Percentiles rank a stretch among this genome's conserved stretches.
Evolutionary conservation across 2,797 vertebrate species (phyloP).

Genomic region (Paguma larvata): DNA sequence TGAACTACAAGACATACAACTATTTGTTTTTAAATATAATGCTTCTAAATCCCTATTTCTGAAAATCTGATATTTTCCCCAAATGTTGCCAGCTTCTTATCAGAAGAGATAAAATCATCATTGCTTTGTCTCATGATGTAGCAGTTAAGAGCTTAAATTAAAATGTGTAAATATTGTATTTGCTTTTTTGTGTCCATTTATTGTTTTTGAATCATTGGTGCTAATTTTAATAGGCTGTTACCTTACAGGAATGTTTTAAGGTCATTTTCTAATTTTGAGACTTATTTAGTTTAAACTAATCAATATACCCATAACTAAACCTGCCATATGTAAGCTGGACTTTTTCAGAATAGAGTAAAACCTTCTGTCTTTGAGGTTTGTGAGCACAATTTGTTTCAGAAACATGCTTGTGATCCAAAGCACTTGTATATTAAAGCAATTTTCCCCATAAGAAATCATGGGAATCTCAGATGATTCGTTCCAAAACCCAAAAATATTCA

Average conservation of each 20-base stretch:
- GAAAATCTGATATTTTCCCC: background rate
- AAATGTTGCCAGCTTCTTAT: background rate
- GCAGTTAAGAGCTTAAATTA: background rate
- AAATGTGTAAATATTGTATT: background rate
- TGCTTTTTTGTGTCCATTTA: background rate
- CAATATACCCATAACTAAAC: background rate
- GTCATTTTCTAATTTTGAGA: background rate
- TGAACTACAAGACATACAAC: background rate
- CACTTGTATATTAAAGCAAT: too few relatives aligned
- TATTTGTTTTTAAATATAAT: background rate
- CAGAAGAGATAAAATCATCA: background rate
- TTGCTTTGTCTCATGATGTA: background rate
- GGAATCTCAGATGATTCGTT: too few relatives aligned
- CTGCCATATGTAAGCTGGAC: background rate
- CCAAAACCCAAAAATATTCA: too few relatives aligned
- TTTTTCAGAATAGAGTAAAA: background rate
- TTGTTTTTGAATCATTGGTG: background rate
- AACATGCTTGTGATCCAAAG: too few relatives aligned
- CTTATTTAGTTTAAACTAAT: background rate
- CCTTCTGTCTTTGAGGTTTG: too few relatives aligned
- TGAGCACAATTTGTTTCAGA: too few relatives aligned
- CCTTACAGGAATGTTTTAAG: slow-evolving; percentile 25
- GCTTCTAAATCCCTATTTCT: background rate
- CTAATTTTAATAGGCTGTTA: slow-evolving; percentile 43
- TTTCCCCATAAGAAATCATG: too few relatives aligned